These are phyloP conservation scores for Pseudococcus longispinus DNA, from an alignment of 2,888 invertebrate species.

Conservation along the genomic window DNA sequence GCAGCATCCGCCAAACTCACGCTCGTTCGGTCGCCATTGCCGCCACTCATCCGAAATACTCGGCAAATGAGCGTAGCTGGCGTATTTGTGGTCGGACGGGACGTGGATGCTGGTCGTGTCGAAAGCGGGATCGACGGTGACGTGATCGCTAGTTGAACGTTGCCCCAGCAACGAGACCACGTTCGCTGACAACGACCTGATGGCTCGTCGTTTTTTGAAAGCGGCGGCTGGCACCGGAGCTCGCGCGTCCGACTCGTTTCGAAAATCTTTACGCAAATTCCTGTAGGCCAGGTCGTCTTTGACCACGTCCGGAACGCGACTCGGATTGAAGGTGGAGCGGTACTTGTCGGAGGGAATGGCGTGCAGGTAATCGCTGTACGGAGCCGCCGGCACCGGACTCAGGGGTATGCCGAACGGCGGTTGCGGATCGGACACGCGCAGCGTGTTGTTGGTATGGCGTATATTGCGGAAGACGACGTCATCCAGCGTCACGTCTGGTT, in stretches of 20 bases:
- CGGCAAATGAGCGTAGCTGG: slow-evolving; percentile 14
- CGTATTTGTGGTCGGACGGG: neutral
- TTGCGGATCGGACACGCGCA: slow-evolving; percentile 78
- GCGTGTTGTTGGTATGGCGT: slow-evolving; percentile 75
- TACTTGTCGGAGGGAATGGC: slow-evolving; percentile 69
- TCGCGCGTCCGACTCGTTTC: slow-evolving; percentile 58
- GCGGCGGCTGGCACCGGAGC: neutral
- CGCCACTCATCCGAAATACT: too few species aligned
- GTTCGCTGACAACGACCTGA: slow-evolving; percentile 83
- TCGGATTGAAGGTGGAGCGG: slow-evolving; percentile 71
- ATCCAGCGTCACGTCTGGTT: slow-evolving; percentile 82
- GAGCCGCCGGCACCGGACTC: slow-evolving; percentile 80
- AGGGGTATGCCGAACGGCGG: slow-evolving; percentile 91
- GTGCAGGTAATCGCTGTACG: slow-evolving; percentile 85
- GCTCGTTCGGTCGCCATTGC: neutral
- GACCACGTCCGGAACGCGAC: slow-evolving; percentile 80
- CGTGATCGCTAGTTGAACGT: neutral
- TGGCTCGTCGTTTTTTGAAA: slow-evolving; percentile 66
- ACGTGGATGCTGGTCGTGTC: neutral
- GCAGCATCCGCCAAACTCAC: neutral
- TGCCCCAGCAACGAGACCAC: slow-evolving; percentile 39
- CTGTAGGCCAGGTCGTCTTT: slow-evolving; percentile 88
- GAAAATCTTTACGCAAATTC: slow-evolving; percentile 77
- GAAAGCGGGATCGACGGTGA: neutral
- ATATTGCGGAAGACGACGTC: slow-evolving; percentile 85